Conservation (phyloP, 2,113 vertebrate genomes). For the Panthera uncia region DNA sequence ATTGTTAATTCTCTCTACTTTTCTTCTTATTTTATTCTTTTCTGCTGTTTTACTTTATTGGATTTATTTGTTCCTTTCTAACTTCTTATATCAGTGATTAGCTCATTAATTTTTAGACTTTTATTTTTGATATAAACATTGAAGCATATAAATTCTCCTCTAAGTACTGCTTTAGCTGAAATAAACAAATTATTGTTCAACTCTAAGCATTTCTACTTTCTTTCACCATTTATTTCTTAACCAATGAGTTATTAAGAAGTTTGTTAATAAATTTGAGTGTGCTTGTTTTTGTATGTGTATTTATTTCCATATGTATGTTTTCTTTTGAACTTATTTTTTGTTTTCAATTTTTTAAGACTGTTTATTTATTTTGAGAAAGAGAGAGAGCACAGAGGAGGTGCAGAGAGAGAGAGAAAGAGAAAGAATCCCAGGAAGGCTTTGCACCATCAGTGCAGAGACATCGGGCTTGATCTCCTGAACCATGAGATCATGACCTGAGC, state of each 20-base stretch:
- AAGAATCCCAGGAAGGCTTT: too few species aligned
- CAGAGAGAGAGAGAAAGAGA: too few species aligned
- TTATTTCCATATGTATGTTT: background rate
- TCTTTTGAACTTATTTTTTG: background rate
- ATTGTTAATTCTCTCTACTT: background rate
- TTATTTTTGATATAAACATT: background rate
- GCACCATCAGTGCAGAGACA: too few species aligned
- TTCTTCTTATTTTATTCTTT: background rate
- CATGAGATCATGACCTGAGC: too few species aligned
- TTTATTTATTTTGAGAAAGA: too few species aligned
- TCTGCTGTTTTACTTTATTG: background rate
- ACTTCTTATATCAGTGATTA: background rate
- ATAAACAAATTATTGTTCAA: background rate
- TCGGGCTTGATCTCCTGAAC: too few species aligned
- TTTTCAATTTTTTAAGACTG: background rate
- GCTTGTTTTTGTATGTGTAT: background rate
- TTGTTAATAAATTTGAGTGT: background rate
- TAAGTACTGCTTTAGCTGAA: background rate
- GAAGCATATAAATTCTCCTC: background rate
- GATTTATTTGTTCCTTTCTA: background rate
- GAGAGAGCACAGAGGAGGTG: too few species aligned
- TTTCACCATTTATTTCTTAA: background rate
- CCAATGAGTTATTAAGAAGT: background rate
- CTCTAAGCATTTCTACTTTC: background rate
- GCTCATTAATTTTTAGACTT: background rate